Base-by-base conservation (phyloP, 2,797 vertebrate genomes). In the Odontamblyopus lacepedii region DNA sequence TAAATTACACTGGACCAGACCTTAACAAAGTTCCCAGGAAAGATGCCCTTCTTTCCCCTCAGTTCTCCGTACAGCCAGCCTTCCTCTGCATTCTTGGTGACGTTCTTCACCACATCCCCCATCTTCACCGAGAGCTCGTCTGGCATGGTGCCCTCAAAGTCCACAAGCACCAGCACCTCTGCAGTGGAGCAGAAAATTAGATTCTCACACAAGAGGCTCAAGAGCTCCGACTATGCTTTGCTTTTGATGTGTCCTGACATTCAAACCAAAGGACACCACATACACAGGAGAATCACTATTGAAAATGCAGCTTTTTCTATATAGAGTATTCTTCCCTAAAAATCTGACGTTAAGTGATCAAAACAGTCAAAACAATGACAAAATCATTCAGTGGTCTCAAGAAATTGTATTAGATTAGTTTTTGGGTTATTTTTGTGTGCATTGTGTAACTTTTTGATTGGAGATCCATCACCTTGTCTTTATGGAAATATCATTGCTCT, bases 41-140 rank as follows among this genome's bases (percentile, higher is more conserved):
- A 95, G 76, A 95, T 90, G 29, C 96, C 96, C 50, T 76, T 88
- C 66, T 84, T 93, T 32, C 94, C 95, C 12, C 72, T 68, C 62
- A 95, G 78, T 51, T 96, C 95, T 62, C 96, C 96, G 7, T 88
- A 82, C 77, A 97, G 88, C 96, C 96, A 97, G n/a, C 95, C 95
- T 2, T 93, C 93, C 68, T 95, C 91, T 0, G 75, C 75, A 13
- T 89, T 85, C 69, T 85, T 84, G 69, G 87, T 90, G 69, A 96
- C 94, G 1, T 95, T 93, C 80, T 89, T 95, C 72, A 97, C 85
- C 77, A 97, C 84, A 69, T 97, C 95, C 2, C 95, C 95, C 0
- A 77, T 87, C 15, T 48, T 87, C 69, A 96, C 76, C 5, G 82
- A 92, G 76, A 97, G 60, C 90, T 97, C 95, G 38, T 95, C 94